Conservation (phyloP, 2,797 vertebrate genomes). For the Limnodromus scolopaceus region DNA sequence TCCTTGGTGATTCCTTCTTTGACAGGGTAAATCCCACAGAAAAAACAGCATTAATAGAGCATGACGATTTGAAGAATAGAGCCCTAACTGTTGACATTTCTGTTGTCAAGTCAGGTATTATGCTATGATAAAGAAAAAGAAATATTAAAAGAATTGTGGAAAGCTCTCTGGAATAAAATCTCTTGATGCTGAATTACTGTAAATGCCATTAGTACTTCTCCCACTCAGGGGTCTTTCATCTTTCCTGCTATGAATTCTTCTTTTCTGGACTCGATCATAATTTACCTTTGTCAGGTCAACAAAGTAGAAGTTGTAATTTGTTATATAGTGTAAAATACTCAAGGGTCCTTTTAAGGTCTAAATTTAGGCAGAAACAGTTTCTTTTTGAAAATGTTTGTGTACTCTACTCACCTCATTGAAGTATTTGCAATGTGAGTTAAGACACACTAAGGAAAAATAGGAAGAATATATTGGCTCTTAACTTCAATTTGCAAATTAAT, state of each 20-base stretch:
- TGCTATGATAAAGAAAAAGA: conserved; percentile 69
- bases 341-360: background rate
- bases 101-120: conserved; percentile 76
- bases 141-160: conserved; percentile 65
- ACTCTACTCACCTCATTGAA: background rate
- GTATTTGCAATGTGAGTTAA: background rate
- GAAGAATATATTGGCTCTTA: background rate
- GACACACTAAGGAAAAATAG: background rate
- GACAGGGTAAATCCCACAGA: conserved; percentile 77
- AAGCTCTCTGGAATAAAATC: conserved; percentile 68
- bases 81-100: conserved; percentile 74
- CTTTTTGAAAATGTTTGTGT: background rate
- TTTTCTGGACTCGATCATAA: conserved; percentile 65
- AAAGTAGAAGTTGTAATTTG: conserved; percentile 64
- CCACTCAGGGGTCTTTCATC: conserved; percentile 61
- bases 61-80: conserved; percentile 76
- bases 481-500: background rate
- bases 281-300: conserved; percentile 55
- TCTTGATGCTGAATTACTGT: conserved; percentile 68
- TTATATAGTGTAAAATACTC: background rate
- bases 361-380: background rate
- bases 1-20: conserved; percentile 73
- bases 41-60: conserved; percentile 77
- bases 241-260: conserved; percentile 63
- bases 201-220: conserved; percentile 58